Evolutionary conservation across 2,797 vertebrate genomes (phyloP).

Genomic region (Hippoglossus hippoglossus): DNA sequence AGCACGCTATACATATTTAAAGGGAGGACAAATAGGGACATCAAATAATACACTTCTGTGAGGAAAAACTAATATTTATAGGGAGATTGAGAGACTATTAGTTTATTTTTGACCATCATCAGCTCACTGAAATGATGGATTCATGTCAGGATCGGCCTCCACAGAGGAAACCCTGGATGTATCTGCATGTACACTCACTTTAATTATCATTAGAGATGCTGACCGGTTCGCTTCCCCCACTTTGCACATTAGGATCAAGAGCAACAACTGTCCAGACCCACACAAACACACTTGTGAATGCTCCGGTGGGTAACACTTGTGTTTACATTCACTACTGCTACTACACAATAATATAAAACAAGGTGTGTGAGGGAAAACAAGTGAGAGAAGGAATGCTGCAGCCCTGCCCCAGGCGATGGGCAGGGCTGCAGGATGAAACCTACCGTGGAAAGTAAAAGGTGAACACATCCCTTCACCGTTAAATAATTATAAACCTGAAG

Average conservation of each 20-base stretch:
- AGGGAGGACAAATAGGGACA: no score
- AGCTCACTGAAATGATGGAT: no score
- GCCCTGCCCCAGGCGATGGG: constrained; percentile 73
- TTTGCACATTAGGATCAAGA: neutral
- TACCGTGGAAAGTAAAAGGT: constrained; percentile 47
- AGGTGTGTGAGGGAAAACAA: constrained; percentile 47
- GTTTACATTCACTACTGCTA: neutral
- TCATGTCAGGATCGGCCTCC: neutral
- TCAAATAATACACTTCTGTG: no score
- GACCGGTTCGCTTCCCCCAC: neutral
- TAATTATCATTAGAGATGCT: no score
- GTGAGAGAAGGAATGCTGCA: constrained; percentile 64
- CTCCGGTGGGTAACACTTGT: neutral
- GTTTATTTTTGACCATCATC: neutral
- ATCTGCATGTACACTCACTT: no score
- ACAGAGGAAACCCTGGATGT: no score
- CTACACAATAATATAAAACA: no score
- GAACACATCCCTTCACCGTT: neutral
- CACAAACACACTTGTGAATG: neutral
- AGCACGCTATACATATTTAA: no score
- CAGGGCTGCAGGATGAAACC: constrained; percentile 53
- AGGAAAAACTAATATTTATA: no score
- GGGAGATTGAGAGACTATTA: no score
- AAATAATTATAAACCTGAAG: no score
- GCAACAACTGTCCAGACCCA: neutral